These are phyloP conservation scores for Oncopodura yosiiana DNA, from an alignment of 1,140 invertebrate genomes.

Conservation along the genomic window DNA sequence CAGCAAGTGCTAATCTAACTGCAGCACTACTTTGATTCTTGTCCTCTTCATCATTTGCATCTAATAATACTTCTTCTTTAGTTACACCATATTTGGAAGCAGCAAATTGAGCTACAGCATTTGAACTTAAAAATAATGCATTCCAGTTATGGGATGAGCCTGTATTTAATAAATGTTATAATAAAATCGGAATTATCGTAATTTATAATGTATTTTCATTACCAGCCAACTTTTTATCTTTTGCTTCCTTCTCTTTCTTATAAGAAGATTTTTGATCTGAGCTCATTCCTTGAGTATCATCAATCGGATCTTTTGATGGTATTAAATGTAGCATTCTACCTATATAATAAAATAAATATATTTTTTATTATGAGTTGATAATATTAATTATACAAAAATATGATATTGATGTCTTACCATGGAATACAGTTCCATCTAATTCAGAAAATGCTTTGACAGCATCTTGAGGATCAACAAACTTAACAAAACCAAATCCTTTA, in stretches of 20 bases:
- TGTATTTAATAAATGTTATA: conserved; percentile 9
- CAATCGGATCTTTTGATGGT: conserved; percentile 65
- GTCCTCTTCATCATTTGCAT: conserved; percentile 27
- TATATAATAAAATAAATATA: too few relatives aligned
- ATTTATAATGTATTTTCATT: not conserved
- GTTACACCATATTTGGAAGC: conserved; percentile 73
- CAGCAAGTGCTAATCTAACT: conserved; percentile 88
- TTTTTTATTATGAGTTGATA: too few relatives aligned
- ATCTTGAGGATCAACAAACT: conserved; percentile 91
- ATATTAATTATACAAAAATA: too few relatives aligned
- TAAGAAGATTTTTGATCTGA: conserved; percentile 46
- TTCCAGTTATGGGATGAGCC: conserved; percentile 90
- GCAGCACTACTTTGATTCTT: conserved; percentile 57
- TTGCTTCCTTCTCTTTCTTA: conserved; percentile 75
- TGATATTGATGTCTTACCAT: too few relatives aligned
- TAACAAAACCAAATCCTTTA: conserved; percentile 90
- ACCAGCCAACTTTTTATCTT: conserved; percentile 61
- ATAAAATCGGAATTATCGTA: not conserved
- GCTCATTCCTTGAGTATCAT: not conserved
- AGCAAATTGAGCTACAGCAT: conserved; percentile 87
- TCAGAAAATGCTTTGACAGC: conserved; percentile 77
- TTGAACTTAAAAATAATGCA: conserved; percentile 81
- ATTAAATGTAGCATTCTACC: conserved; percentile 89
- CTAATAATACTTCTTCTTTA: conserved; percentile 54
- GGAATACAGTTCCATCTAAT: conserved; percentile 79